A percentile compares a stretch with the other conserved stretches of the same genome.
Conservation (phyloP, 2,797 vertebrate species). For the Chiloscyllium punctatum region DNA sequence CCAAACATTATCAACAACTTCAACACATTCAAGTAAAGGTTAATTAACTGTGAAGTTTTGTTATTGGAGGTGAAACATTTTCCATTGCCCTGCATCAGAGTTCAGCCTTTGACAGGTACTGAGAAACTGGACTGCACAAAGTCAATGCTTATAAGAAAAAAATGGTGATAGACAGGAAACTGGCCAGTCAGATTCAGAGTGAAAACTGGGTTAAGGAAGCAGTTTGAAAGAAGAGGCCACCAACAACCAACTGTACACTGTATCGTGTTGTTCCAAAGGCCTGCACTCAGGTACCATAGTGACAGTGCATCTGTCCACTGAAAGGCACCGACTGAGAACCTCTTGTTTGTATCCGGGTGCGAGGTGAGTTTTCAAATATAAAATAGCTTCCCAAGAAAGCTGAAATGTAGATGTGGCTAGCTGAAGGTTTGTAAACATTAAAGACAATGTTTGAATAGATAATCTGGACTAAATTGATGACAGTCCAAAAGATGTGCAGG, state of each 20-base stretch:
- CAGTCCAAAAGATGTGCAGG: too few species aligned
- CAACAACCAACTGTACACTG: too few species aligned
- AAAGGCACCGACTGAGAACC: neutral
- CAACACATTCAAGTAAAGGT: too few species aligned
- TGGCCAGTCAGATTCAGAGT: too few species aligned
- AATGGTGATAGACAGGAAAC: too few species aligned
- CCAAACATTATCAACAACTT: neutral
- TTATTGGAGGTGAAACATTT: neutral
- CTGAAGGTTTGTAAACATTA: neutral
- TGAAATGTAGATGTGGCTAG: neutral
- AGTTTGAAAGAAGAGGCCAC: too few species aligned
- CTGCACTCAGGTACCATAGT: too few species aligned
- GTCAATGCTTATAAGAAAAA: neutral
- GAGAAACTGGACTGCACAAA: neutral
- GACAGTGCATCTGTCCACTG: too few species aligned
- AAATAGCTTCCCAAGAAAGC: neutral
- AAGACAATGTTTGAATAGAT: neutral
- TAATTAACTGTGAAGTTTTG: neutral
- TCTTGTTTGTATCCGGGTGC: neutral
- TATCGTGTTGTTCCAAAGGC: too few species aligned
- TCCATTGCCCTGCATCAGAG: neutral
- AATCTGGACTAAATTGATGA: neutral
- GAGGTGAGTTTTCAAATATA: neutral
- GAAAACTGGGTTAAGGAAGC: too few species aligned
- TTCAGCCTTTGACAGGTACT: neutral